These are phyloP conservation scores for Peromyscus leucopus DNA, from an alignment of 2,113 vertebrate species.

Conservation along the genomic window DNA sequence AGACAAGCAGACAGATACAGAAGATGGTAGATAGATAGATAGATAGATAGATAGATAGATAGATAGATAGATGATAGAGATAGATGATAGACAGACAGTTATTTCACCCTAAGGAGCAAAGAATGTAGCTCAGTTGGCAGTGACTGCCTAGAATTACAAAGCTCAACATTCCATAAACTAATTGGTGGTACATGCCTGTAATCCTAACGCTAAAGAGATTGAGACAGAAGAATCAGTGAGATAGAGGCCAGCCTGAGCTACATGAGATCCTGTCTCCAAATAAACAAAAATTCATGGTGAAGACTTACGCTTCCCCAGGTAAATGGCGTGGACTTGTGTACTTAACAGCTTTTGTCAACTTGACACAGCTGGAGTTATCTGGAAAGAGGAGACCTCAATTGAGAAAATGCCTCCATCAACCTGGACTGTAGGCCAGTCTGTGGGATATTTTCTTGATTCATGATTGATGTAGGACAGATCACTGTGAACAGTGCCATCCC, in stretches of 20 bases:
- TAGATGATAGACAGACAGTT: background rate
- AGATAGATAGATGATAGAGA: too few species aligned
- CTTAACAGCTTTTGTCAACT: background rate
- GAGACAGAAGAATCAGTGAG: background rate
- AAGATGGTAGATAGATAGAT: background rate
- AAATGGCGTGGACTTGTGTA: background rate
- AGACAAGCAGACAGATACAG: background rate
- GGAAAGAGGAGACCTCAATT: background rate
- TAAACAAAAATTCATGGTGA: constrained; percentile 1
- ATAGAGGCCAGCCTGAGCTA: background rate
- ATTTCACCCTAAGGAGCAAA: background rate
- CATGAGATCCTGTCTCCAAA: background rate
- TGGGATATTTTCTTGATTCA: background rate
- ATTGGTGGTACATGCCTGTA: background rate
- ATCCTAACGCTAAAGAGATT: background rate
- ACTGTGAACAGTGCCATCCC: background rate
- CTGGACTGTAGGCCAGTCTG: background rate
- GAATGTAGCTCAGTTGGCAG: background rate
- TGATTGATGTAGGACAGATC: background rate
- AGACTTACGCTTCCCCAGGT: background rate
- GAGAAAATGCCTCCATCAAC: background rate
- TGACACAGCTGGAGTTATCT: background rate
- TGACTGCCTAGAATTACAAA: background rate
- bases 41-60: background rate
- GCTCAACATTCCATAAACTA: background rate